Evolutionary conservation across 1,140 invertebrate species (phyloP).

Genomic region (Megalonaias nervosa): DNA sequence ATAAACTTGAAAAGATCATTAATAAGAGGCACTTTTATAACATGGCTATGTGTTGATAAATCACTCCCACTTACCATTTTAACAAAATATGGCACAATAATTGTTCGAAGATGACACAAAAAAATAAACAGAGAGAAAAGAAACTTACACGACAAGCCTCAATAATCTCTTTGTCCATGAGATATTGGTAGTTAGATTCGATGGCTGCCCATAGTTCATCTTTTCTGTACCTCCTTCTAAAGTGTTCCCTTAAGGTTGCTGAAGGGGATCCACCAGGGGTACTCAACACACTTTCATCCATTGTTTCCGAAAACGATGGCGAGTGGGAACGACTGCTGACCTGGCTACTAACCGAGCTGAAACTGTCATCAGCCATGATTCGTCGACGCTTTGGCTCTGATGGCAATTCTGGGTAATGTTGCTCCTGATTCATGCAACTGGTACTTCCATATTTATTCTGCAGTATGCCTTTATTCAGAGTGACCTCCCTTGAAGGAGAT

Average conservation of each 20-base stretch:
- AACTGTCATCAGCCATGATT: slow-evolving; percentile 42
- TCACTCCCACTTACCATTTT: neutral
- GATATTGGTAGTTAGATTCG: slow-evolving; percentile 88
- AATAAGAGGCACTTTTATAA: no score
- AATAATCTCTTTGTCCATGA: slow-evolving; percentile 94
- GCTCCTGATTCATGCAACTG: slow-evolving; percentile 25
- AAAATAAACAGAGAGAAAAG: neutral
- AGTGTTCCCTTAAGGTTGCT: slow-evolving; percentile 45
- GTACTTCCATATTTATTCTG: slow-evolving; percentile 30
- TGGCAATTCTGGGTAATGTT: slow-evolving; percentile 38
- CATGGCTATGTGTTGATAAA: neutral
- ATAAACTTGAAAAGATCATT: no score
- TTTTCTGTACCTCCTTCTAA: slow-evolving; percentile 54
- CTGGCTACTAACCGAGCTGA: slow-evolving; percentile 29
- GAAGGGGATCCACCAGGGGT: slow-evolving; percentile 43
- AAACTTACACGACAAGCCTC: slow-evolving; percentile 84
- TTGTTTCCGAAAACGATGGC: slow-evolving; percentile 32
- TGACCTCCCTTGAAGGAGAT: slow-evolving; percentile 29
- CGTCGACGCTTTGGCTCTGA: slow-evolving; percentile 51
- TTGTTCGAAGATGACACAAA: neutral
- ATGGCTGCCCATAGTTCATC: slow-evolving; percentile 93
- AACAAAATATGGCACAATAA: neutral
- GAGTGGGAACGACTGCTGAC: slow-evolving; percentile 52
- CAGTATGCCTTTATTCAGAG: neutral
- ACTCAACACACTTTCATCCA: slow-evolving; percentile 44